These are phyloP conservation scores for Amiota mariae DNA, from an alignment of 2,888 invertebrate genomes.

Conservation along the genomic window DNA sequence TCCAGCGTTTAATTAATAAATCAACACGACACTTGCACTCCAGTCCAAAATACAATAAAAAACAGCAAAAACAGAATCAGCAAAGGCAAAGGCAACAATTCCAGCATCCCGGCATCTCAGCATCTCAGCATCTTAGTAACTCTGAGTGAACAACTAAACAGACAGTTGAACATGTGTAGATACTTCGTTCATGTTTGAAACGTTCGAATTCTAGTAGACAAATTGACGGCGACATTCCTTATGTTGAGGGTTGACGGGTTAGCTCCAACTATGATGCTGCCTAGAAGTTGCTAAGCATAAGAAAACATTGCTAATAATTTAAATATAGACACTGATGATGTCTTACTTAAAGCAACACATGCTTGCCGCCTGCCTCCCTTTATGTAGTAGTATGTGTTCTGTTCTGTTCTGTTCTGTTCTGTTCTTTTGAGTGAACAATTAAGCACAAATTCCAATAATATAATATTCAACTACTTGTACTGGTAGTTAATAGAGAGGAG, in stretches of 20 bases:
- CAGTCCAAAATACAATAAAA: not conserved
- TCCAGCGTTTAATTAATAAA: conserved; percentile 71
- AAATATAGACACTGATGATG: conserved; percentile 25
- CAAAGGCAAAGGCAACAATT: not conserved
- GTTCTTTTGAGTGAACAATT: not conserved
- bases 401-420: not conserved
- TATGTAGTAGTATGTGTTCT: not conserved
- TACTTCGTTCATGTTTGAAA: conserved; percentile 24
- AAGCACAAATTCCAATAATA: conserved; percentile 14
- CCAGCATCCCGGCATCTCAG: not conserved
- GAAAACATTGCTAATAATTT: conserved; percentile 14
- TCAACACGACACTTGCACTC: conserved; percentile 71
- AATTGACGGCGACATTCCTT: conserved; percentile 38
- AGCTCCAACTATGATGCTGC: not conserved
- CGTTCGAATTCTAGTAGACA: conserved; percentile 35
- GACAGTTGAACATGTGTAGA: no score
- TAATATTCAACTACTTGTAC: not conserved
- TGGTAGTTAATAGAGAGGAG: no score
- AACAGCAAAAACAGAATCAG: not conserved
- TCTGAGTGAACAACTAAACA: no score
- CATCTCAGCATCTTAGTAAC: no score
- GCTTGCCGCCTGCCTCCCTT: not conserved
- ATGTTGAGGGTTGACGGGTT: conserved; percentile 1
- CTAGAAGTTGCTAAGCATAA: not conserved
- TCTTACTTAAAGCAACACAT: not conserved